Conservation (phyloP, 2,888 invertebrate genomes). For the Helicoverpa assulta region DNA sequence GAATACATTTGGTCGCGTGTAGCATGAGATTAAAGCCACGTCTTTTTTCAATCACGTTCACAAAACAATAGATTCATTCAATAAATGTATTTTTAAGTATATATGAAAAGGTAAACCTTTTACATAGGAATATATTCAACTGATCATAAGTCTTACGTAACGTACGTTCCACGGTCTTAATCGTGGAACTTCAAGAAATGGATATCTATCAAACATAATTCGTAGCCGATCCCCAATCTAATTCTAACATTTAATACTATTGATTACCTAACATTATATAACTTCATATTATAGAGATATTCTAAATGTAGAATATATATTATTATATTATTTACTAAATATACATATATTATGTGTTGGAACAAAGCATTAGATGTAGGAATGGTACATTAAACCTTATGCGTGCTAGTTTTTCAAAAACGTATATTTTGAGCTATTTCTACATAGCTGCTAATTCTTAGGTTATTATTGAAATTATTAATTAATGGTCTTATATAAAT, state of each 20-base stretch:
- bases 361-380: slow-evolving; percentile 61
- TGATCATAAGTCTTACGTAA: not conserved
- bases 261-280: slow-evolving; percentile 62
- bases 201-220: slow-evolving; percentile 38
- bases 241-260: slow-evolving; percentile 64
- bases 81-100: no score
- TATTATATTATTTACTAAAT: slow-evolving; percentile 61
- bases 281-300: slow-evolving; percentile 61
- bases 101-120: no score
- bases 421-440: not conserved
- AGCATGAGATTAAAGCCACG: no score
- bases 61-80: no score
- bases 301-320: slow-evolving; percentile 62
- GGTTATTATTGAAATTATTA: not conserved
- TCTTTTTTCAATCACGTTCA: no score
- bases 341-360: slow-evolving; percentile 60
- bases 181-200: not conserved
- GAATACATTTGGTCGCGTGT: no score
- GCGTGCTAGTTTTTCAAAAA: slow-evolving; percentile 17
- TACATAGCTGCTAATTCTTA: not conserved
- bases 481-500: not conserved
- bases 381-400: slow-evolving; percentile 53
- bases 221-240: slow-evolving; percentile 49
- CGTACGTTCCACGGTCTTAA: not conserved
- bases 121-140: no score